Evolutionary conservation across 2,797 vertebrate species (phyloP), one percentile per base, ranked within the genome.

Genomic region (Xenopus petersii): DNA sequence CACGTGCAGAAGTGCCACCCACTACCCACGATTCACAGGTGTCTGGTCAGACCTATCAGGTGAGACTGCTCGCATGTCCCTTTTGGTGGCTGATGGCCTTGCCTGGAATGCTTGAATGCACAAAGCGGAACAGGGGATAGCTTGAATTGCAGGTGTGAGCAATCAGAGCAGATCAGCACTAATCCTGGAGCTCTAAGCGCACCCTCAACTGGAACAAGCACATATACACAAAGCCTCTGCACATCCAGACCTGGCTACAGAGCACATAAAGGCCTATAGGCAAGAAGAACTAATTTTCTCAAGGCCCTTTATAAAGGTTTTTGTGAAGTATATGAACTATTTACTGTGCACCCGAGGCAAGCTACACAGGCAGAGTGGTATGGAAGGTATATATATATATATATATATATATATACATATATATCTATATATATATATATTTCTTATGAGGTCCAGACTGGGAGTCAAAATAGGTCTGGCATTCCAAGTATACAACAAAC

Each of bases 1-100:
- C 10, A 21, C 36, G 60, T 47, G 11, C 70, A 67, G 47, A 77
- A 67, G 76, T 82, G 81, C 71, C 77, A 71, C 74, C 73, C 81
- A 54, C 67, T 84, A 21, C 72, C 75, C 73, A 64, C 80, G 58
- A 81, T 81, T 62, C 60, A 68, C 89, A 91, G 90, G 89, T 91
- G 91, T 85, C 81, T 88, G 86, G 84, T 89, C 84, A 82, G 87
- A 86, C 85, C 90, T 80, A 84, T 93, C 93, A 93, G 94, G 92
- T 94, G 92, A 90, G 92, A 92, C 84, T 90, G 87, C 92, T 92
- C 93, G 91, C 89, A 90, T 95, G 93, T 94, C 94, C 94, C 87
- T 88, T 21, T 84, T 59, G 81, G 90, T 90, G 92, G 91, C 88
- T 89, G 88, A 88, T 87, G 92, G 93, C 91, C 92, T 95, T 90